Conservation (phyloP, 2,113 vertebrate genomes). For the Hyla sarda region DNA sequence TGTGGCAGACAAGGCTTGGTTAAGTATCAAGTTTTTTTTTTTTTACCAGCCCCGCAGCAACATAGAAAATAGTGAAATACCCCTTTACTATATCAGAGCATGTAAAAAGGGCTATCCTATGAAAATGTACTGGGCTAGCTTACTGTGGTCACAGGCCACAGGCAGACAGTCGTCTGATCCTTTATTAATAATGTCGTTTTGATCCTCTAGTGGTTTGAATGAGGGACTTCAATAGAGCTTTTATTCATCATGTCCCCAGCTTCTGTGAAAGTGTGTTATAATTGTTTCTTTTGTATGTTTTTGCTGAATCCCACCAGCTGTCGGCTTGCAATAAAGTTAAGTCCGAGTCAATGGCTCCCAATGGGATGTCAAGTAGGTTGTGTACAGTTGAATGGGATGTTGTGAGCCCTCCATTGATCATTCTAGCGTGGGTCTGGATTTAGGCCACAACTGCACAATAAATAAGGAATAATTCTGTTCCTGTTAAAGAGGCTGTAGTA, state of each 20-base stretch:
- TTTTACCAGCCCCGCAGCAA: too few relatives aligned
- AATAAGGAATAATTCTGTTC: conserved; percentile 62
- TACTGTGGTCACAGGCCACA: background rate
- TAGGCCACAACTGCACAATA: conserved; percentile 65
- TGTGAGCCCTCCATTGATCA: conserved; percentile 67
- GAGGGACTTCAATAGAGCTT: conserved; percentile 63
- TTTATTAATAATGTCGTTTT: conserved; percentile 37
- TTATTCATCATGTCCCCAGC: conserved; percentile 61
- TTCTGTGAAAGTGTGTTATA: conserved; percentile 61
- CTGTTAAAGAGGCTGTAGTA: conserved; percentile 22
- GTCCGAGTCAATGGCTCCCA: conserved; percentile 78
- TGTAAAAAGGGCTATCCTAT: too few relatives aligned
- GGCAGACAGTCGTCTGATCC: conserved; percentile 31
- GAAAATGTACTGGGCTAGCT: conserved; percentile 32
- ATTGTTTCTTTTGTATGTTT: conserved; percentile 67
- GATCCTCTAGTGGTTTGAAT: conserved; percentile 62
- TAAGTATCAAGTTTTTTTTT: too few relatives aligned
- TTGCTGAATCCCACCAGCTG: conserved; percentile 74
- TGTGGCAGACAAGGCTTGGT: too few relatives aligned
- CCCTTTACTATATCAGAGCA: too few relatives aligned
- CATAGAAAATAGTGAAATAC: too few relatives aligned
- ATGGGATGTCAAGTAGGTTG: conserved; percentile 77
- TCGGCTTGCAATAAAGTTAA: conserved; percentile 75
- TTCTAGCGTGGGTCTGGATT: conserved; percentile 72
- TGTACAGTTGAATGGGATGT: conserved; percentile 71